phyloP scores from a whole-genome alignment of 1,140 invertebrate genomes.

The Drepana arcuata region DNA sequence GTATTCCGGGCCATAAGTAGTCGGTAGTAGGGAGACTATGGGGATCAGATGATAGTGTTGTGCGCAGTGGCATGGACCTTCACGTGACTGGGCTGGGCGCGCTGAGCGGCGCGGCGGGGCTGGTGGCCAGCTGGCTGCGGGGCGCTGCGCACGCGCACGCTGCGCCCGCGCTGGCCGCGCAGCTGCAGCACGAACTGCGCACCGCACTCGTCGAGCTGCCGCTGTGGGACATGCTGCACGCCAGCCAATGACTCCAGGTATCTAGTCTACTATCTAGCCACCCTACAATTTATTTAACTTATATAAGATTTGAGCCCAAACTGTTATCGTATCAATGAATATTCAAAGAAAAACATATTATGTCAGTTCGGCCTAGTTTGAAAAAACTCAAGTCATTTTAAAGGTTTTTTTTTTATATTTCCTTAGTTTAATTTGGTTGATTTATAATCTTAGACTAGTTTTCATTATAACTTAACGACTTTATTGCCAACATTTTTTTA shows the following conservation, averaged over 20 bases:
- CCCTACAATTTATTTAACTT: constrained; percentile 1
- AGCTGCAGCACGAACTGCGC: constrained; percentile 34
- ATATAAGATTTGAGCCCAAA: background rate
- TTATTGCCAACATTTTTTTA: no score
- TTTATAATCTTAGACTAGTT: no score
- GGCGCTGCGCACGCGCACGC: constrained; percentile 32
- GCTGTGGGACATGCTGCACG: constrained; percentile 37
- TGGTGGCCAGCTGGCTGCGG: constrained; percentile 31
- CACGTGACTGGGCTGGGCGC: constrained; percentile 47
- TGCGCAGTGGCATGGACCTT: constrained; percentile 35
- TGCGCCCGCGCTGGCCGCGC: constrained; percentile 30
- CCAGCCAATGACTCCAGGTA: constrained; percentile 14
- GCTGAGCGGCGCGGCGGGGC: constrained; percentile 18
- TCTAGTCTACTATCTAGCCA: no score
- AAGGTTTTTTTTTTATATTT: no score
- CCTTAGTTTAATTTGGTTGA: no score
- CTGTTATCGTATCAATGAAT: no score
- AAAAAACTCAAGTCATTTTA: no score
- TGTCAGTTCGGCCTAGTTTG: no score
- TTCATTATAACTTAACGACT: no score
- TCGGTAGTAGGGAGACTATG: no score
- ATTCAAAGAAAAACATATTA: no score
- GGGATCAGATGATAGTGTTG: background rate
- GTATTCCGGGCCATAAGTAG: no score
- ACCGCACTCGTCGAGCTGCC: constrained; percentile 35